Conservation (phyloP, 2,113 vertebrate genomes). For the Neodontobutis hainanensis region DNA sequence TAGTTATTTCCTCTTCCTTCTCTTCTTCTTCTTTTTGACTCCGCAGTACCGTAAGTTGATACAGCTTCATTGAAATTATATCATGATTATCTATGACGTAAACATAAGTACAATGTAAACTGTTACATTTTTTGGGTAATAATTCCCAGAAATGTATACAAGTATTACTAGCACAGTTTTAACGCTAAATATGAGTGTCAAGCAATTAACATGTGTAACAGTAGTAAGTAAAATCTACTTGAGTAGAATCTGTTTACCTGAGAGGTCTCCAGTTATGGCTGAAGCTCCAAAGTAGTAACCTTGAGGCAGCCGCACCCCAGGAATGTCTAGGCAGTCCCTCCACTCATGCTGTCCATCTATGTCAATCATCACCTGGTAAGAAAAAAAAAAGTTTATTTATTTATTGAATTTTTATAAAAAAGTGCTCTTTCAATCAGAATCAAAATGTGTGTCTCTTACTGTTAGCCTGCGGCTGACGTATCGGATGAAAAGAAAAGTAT, state of each 20-base stretch:
- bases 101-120: neutral
- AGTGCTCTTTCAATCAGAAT: too few species aligned
- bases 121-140: neutral
- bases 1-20: constrained; percentile 84
- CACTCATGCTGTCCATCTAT: constrained; percentile 94
- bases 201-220: neutral
- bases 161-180: too few species aligned
- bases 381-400: neutral
- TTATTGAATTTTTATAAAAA: neutral
- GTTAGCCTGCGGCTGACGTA: constrained; percentile 93
- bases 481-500: constrained; percentile 95
- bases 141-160: too few species aligned
- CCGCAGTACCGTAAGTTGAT: constrained; percentile 90
- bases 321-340: constrained; percentile 93
- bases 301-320: constrained; percentile 85
- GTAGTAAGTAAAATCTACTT: neutral
- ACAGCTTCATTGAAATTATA: constrained; percentile 92
- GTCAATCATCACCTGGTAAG: constrained; percentile 88
- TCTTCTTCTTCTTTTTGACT: constrained; percentile 84
- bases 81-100: constrained; percentile 89
- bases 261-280: constrained; percentile 92
- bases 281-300: constrained; percentile 93
- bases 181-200: neutral
- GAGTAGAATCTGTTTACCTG: constrained; percentile 76
- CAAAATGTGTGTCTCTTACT: constrained; percentile 73